These are phyloP conservation scores for Rhynchotus rufescens DNA, from an alignment of 2,797 vertebrate species.

Conservation along the genomic window DNA sequence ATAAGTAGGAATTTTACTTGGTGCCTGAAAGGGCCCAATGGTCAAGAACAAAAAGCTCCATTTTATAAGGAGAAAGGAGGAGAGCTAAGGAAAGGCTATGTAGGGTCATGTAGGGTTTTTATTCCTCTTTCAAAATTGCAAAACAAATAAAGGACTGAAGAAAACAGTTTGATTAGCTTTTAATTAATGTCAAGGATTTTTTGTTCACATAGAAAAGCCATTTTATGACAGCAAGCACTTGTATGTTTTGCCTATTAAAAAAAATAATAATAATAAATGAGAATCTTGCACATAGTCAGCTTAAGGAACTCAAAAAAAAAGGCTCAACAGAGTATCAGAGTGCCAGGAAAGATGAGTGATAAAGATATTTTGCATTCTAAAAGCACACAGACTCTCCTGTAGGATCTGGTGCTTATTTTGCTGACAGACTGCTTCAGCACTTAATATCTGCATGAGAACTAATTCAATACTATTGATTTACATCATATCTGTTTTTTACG, in stretches of 20 bases:
- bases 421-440: neutral
- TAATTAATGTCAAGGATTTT: neutral
- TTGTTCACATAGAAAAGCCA: neutral
- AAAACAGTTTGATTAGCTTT: slow-evolving; percentile 7
- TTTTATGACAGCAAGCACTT: neutral
- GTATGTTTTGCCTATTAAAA: neutral
- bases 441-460: neutral
- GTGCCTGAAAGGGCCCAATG: slow-evolving; percentile 11
- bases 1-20: neutral
- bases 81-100: neutral
- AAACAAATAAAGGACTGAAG: neutral
- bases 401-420: neutral
- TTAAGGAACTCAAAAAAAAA: slow-evolving; percentile 9
- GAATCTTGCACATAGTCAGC: neutral
- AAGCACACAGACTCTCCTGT: neutral
- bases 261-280: neutral
- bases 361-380: neutral
- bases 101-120: neutral
- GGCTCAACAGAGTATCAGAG: neutral
- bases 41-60: slow-evolving; percentile 12
- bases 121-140: neutral
- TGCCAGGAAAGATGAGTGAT: neutral
- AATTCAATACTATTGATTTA: neutral
- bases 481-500: neutral
- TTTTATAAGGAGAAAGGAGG: neutral